Conservation (phyloP, 2,888 invertebrate genomes). For the Spisula subtruncata region DNA sequence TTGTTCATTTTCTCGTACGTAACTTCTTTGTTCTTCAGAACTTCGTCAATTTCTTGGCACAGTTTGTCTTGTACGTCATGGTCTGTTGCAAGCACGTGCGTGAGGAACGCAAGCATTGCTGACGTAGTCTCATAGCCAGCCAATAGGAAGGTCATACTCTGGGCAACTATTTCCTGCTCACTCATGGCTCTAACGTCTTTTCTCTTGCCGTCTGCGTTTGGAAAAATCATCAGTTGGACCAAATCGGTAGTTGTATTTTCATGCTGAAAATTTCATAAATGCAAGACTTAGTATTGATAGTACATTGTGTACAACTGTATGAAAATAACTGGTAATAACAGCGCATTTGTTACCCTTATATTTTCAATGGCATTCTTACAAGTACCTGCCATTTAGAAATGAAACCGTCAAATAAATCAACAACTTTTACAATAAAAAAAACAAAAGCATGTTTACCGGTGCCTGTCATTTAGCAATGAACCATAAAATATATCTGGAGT, state of each 20-base stretch:
- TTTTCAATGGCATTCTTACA: no score
- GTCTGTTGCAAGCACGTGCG: slow-evolving; percentile 88
- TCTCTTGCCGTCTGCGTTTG: slow-evolving; percentile 64
- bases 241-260: slow-evolving; percentile 83
- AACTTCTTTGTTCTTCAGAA: slow-evolving; percentile 79
- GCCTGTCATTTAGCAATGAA: no score
- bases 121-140: slow-evolving; percentile 90
- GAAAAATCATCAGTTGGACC: slow-evolving; percentile 88
- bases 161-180: slow-evolving; percentile 84
- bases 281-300: neutral
- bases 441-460: no score
- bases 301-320: no score
- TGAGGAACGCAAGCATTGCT: slow-evolving; percentile 88
- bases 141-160: slow-evolving; percentile 88
- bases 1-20: slow-evolving; percentile 85
- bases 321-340: no score
- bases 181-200: slow-evolving; percentile 69
- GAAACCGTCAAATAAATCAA: no score
- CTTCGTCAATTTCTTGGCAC: slow-evolving; percentile 87
- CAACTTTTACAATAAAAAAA: no score
- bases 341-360: no score
- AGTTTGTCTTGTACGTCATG: slow-evolving; percentile 88
- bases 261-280: slow-evolving; percentile 67
- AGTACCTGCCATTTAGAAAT: no score
- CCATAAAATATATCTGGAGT: no score